Percentiles rank a stretch among this genome's conserved stretches.
These are phyloP conservation scores for Acronicta psi DNA, from an alignment of 2,888 invertebrate species.

Conservation along the genomic window DNA sequence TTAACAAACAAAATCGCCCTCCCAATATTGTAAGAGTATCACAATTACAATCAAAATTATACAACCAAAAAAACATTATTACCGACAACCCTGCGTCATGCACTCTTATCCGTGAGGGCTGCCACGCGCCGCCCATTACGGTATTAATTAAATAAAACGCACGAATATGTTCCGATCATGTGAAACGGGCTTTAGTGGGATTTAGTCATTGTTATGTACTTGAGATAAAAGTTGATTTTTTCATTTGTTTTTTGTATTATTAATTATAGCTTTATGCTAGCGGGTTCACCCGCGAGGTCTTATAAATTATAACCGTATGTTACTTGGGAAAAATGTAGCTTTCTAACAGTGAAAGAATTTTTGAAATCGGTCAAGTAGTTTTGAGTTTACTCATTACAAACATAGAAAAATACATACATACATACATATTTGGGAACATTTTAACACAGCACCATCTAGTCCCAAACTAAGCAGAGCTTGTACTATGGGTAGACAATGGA, in stretches of 20 bases:
- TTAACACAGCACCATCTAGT: no score
- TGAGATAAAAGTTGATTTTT: conserved; percentile 5
- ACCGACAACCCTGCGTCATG: conserved; percentile 24
- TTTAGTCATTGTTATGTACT: not conserved
- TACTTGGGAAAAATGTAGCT: no score
- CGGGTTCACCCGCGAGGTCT: no score
- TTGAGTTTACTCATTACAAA: no score
- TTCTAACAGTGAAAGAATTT: no score
- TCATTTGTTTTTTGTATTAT: not conserved
- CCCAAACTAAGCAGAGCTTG: no score
- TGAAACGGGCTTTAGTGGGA: conserved; percentile 55
- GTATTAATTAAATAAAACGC: conserved; percentile 74
- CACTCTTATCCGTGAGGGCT: conserved; percentile 31
- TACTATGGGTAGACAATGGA: no score
- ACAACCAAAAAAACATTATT: conserved; percentile 31
- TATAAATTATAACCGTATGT: no score
- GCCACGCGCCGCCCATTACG: conserved; percentile 74
- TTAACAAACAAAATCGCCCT: conserved; percentile 34
- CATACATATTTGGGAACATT: no score
- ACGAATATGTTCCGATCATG: conserved; percentile 65
- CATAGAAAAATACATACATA: no score
- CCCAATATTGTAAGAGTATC: conserved; percentile 44
- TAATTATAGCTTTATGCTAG: no score
- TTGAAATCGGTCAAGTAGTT: no score
- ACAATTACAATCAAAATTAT: conserved; percentile 41